These are phyloP conservation scores for Bombus sylvicola DNA, from an alignment of 1,140 invertebrate species.

Conservation along the genomic window DNA sequence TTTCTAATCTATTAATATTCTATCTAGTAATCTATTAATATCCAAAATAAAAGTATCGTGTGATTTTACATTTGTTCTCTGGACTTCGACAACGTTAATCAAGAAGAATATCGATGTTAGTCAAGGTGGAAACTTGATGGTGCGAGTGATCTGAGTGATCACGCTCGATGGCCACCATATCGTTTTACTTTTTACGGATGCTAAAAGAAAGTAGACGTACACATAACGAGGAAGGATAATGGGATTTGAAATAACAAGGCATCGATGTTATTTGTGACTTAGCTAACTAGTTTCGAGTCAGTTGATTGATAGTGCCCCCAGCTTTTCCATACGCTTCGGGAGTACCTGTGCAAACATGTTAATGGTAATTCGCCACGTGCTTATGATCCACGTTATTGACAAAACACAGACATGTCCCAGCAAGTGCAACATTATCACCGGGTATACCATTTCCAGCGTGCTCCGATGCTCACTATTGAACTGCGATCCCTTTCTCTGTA, in stretches of 20 bases:
- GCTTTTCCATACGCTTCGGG: conserved; percentile 45
- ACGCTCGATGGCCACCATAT: neutral
- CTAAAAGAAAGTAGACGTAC: neutral
- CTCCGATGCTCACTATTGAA: conserved; percentile 4
- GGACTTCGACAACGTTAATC: neutral
- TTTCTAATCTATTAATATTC: too few relatives aligned
- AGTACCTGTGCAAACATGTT: conserved; percentile 66
- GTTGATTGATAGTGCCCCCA: conserved; percentile 29
- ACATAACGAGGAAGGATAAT: neutral
- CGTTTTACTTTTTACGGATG: neutral
- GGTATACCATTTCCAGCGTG: conserved; percentile 26
- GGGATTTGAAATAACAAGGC: conserved; percentile 4
- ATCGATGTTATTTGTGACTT: conserved; percentile 48
- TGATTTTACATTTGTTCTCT: neutral
- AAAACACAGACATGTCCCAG: conserved; percentile 56
- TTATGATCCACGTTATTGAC: conserved; percentile 61
- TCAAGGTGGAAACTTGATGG: neutral
- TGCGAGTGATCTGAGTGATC: neutral
- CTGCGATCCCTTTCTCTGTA: neutral
- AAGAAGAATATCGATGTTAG: conserved; percentile 14
- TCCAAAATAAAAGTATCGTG: neutral
- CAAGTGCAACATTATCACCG: conserved; percentile 57
- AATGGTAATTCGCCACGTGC: conserved; percentile 57
- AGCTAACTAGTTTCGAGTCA: conserved; percentile 54
- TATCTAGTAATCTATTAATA: neutral